Base-by-base conservation (phyloP, 2,113 vertebrate species). In the Sula dactylatra region DNA sequence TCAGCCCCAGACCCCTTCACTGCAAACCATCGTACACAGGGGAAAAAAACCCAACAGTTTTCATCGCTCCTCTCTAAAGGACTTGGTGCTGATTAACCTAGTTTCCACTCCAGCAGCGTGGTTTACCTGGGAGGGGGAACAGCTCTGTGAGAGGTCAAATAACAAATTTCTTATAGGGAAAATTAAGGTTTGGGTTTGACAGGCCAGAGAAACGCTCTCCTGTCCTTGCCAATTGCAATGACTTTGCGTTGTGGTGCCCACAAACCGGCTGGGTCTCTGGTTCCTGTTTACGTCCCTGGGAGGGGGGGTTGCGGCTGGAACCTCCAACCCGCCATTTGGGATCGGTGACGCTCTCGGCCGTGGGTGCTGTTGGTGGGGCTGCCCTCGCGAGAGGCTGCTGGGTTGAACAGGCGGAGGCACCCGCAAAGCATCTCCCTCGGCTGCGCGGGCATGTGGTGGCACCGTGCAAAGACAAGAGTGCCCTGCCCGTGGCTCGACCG, bases 21-120 rank as follows among this genome's bases (percentile, higher is more conserved):
- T 88, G 49, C 38, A 93, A 78, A 74, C 76, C 67, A 10, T 85
- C 20, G 24, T 42, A 70, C 69, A 38, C 26, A 31, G 58, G 88
- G 61, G 44, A 59, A 62, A 67, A 67, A 85, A 77, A 16, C 88
- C 67, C 88, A 87, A 65, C 80, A 38, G 74, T 87, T 96, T 97
- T 93, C 97, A 89, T 93, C 82, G 42, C 89, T 97, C 83, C 93
- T 82, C 78, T 50, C 77, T 97, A 69, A 90, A 94, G 78, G 88
- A 67, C 86, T 91, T 66, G 44, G 36, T 94, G 97, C 94, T 96
- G 95, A 83, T 87, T 88, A 71, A 94, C 94, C 73, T 56, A 27
- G 8, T 97, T 95, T 89, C 77, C 66, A 67, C 71, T 78, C 82
- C 50, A 64, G 34, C 45, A 49, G 86, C 76, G n/a, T 64, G 12